phyloP scores from a whole-genome alignment of 2,113 vertebrate species.

The Picathartes gymnocephalus region DNA sequence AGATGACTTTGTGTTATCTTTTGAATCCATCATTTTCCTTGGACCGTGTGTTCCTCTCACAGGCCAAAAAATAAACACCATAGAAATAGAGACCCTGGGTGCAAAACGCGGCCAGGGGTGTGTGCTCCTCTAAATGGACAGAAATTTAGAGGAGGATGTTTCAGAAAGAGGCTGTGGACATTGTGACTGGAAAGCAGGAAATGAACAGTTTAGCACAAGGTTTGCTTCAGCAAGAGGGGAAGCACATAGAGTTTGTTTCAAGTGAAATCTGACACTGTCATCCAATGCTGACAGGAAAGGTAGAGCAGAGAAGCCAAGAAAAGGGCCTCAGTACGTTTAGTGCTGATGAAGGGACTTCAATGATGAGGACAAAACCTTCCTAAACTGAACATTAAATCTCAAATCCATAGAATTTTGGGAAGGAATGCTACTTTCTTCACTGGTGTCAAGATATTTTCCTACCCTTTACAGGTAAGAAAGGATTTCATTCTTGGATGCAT shows the following conservation, averaged over 20 bases:
- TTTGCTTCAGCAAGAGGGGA: not conserved
- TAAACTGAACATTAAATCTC: not conserved
- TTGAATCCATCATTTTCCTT: not conserved
- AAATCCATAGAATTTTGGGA: not conserved
- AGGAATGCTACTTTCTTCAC: not conserved
- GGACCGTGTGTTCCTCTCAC: not conserved
- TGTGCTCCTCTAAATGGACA: not conserved
- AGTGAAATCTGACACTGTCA: not conserved
- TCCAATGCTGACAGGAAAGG: not conserved
- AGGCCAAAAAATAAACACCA: not conserved
- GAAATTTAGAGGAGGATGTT: not conserved
- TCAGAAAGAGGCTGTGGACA: not conserved
- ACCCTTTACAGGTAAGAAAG: not conserved
- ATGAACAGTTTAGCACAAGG: not conserved
- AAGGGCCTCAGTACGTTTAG: not conserved
- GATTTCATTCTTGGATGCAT: not conserved
- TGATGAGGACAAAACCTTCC: not conserved
- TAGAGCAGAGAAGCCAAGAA: not conserved
- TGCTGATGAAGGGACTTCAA: not conserved
- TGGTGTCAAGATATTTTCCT: not conserved
- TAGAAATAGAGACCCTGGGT: not conserved
- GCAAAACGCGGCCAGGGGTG: not conserved
- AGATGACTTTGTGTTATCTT: not conserved
- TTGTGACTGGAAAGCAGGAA: not conserved
- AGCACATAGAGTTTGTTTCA: not conserved